Conservation (phyloP, 2,113 vertebrate species). For the Damaliscus lunatus region DNA sequence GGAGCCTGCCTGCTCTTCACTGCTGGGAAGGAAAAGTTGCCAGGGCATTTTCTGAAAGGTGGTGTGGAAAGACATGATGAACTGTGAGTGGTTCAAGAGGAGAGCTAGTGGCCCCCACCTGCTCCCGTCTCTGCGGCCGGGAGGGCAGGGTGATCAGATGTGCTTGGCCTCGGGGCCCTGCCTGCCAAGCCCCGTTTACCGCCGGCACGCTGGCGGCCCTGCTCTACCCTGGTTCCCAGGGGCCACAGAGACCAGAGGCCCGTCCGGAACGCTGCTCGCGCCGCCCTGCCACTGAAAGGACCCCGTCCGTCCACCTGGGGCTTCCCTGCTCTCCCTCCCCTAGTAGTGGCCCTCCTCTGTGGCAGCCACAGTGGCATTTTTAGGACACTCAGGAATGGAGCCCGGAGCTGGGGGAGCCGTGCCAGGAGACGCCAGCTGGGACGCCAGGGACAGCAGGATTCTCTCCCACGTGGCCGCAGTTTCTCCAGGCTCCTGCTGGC, state of each 20-base stretch:
- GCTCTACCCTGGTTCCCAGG: not conserved
- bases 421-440: not conserved
- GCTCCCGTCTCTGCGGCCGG: not conserved
- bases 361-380: not conserved
- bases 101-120: not conserved
- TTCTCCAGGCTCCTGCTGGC: not conserved
- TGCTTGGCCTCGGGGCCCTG: not conserved
- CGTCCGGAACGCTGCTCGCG: not conserved
- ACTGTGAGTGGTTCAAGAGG: not conserved
- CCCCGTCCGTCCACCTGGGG: not conserved
- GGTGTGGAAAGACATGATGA: not conserved
- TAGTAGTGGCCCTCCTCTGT: not conserved
- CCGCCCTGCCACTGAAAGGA: not conserved
- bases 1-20: not conserved
- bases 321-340: too few species aligned
- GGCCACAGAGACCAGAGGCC: not conserved
- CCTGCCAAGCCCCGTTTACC: not conserved
- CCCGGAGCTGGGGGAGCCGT: fast-evolving
- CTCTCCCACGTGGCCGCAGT: fast-evolving
- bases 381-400: not conserved
- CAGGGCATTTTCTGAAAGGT: not conserved
- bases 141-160: not conserved
- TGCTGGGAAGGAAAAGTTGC: not conserved
- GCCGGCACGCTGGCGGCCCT: not conserved
- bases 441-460: fast-evolving